Conservation (phyloP, 2,888 invertebrate species). For the Ophion ventricosus region DNA sequence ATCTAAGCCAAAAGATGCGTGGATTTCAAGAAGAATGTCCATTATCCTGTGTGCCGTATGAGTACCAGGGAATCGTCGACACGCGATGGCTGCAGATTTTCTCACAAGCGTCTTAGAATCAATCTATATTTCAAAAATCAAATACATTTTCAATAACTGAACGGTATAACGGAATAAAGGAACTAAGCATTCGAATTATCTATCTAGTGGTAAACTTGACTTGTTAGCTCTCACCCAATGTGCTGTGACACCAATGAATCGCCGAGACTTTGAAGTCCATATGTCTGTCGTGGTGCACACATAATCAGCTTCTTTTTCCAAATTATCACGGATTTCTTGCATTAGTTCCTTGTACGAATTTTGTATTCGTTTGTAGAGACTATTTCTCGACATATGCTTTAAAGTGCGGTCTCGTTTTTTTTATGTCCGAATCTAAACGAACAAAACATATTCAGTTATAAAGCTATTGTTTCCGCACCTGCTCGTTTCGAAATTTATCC, state of each 20-base stretch:
- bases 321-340: not conserved
- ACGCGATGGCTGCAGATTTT: conserved; percentile 47
- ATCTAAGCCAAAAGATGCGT: conserved; percentile 34
- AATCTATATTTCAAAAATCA: conserved; percentile 24
- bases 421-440: not conserved
- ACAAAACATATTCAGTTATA: not conserved
- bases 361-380: not conserved
- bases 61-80: conserved; percentile 48
- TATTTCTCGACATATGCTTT: conserved; percentile 30
- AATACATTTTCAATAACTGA: not conserved
- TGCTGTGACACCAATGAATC: conserved; percentile 47
- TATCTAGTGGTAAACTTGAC: not conserved
- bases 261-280: conserved; percentile 47
- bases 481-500: not conserved
- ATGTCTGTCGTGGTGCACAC: conserved; percentile 55
- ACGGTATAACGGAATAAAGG: not conserved
- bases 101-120: conserved; percentile 16
- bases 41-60: conserved; percentile 46
- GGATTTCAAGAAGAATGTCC: conserved; percentile 26
- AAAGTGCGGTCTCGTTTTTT: not conserved
- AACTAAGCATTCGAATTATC: not conserved
- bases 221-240: conserved; percentile 27
- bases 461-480: not conserved
- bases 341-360: conserved; percentile 18
- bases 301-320: conserved; percentile 27